Percentiles rank a stretch among this genome's conserved stretches.
Conservation (phyloP, 2,888 invertebrate genomes). For the Pocota personata region DNA sequence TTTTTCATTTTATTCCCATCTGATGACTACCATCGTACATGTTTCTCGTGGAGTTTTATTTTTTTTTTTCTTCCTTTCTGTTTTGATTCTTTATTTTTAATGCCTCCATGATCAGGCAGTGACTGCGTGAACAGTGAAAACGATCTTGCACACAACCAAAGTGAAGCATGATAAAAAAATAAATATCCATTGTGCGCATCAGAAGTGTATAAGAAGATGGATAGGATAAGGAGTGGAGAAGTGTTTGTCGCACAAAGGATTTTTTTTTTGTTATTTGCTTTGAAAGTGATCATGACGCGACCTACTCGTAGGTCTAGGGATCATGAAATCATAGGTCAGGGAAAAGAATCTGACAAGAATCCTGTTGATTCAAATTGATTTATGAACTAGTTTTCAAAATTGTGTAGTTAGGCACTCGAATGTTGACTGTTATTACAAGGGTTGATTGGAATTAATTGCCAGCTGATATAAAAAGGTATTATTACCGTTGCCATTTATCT, state of each 20-base stretch:
- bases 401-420: background rate
- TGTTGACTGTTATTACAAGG: background rate
- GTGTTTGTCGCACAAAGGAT: slow-evolving; percentile 11
- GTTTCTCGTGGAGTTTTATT: background rate
- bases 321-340: slow-evolving; percentile 9
- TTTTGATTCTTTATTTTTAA: slow-evolving; percentile 41
- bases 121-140: slow-evolving; percentile 62
- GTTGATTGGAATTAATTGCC: background rate
- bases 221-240: background rate
- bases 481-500: too few relatives aligned
- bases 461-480: background rate
- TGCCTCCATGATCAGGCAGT: slow-evolving; percentile 49
- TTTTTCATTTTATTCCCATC: background rate
- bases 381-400: background rate
- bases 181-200: slow-evolving; percentile 22
- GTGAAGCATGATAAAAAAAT: slow-evolving; percentile 14
- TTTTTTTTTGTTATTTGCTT: background rate
- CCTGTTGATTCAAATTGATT: background rate
- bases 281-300: background rate
- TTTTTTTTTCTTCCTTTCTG: slow-evolving; percentile 23
- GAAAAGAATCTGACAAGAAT: background rate
- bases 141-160: slow-evolving; percentile 35
- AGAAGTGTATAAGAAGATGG: background rate
- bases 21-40: background rate
- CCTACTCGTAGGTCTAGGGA: background rate